Conservation (phyloP, 2,113 vertebrate genomes). For the Tragelaphus imberbis region DNA sequence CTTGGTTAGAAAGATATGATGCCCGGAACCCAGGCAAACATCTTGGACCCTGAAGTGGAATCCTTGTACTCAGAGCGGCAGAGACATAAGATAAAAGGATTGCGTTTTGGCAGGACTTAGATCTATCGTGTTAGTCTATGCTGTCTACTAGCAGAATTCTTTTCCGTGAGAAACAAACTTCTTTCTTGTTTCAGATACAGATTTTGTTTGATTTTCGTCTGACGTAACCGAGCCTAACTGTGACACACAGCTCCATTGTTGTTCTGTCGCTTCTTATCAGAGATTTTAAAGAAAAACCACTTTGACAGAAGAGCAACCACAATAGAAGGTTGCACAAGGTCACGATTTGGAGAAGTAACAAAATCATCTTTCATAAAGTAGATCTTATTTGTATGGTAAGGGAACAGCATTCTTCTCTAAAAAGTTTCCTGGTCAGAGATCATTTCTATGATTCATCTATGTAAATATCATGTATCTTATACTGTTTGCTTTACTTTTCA, state of each 20-base stretch:
- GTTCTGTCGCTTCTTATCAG: conserved; percentile 52
- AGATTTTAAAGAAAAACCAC: conserved; percentile 70
- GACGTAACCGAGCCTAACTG: background rate
- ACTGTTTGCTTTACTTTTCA: conserved; percentile 72
- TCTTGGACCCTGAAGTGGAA: background rate
- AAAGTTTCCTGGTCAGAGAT: conserved; percentile 84
- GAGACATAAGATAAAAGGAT: background rate
- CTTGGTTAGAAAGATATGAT: background rate
- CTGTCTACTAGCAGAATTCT: background rate
- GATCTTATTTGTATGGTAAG: conserved; percentile 72
- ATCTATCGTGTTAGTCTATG: no score
- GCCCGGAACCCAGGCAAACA: background rate
- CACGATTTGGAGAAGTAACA: conserved; percentile 47
- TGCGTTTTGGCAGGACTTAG: background rate
- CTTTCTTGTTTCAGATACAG: background rate
- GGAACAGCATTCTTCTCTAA: conserved; percentile 79
- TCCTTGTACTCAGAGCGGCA: background rate
- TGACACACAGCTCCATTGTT: background rate
- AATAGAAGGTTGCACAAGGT: conserved; percentile 69
- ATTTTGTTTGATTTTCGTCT: background rate
- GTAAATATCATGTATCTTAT: conserved; percentile 80
- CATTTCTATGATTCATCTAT: conserved; percentile 86
- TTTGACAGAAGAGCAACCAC: conserved; percentile 70
- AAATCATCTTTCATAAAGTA: conserved; percentile 72
- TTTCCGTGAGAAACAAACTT: background rate